Base-by-base conservation (phyloP, 1,140 invertebrate genomes). In the Drosophila bocki region DNA sequence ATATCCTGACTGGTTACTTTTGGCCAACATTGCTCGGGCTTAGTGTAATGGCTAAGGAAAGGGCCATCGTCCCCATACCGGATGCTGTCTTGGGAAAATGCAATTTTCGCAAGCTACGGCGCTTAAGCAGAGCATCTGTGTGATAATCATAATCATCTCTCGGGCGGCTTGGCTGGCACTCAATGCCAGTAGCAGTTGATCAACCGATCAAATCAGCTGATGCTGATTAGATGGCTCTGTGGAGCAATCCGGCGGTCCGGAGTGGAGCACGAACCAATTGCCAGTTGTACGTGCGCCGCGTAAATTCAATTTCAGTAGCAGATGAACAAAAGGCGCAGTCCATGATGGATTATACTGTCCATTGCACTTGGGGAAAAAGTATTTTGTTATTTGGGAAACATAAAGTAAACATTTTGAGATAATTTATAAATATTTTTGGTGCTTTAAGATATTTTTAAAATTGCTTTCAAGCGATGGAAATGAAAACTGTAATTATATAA, bases 281-380 rank as follows among this genome's bases (percentile, higher is more conserved):
- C 69, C 72, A 59, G 88, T 44, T 65, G 88, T 91, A 91, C 88
- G 88, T 91, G 88, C 81, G 65, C 39, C 84, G 88, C 84, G 84
- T 90, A 84, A 91, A 91, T 91, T 88, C 84, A 91, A 91, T 91
- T 91, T 90, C 85, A 90, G 81, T 91, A 90, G 85, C 85, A 53
- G 86, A 72, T 50, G 76, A 84, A 62, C 78, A 81, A 80, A 69
- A 56, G 53, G 64, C 68, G 65, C 81, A 53, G 26, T 37, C 74
- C 64, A 26, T 15, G 71, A 70, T 71, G 60, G 60, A 75, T 80
- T 59, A 78, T 59, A 78, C 37, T 7, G 53, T 2, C 37, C 1
- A 8, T 9, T 54, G 62, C 67, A 70, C 67, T 68, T 1, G 19
- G 3, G 6, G 11, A 69, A 70, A 69, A 61, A 47, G 32, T 17